These are phyloP conservation scores for Metopia argyrocephala DNA, from an alignment of 2,888 invertebrate genomes.

Conservation along the genomic window DNA sequence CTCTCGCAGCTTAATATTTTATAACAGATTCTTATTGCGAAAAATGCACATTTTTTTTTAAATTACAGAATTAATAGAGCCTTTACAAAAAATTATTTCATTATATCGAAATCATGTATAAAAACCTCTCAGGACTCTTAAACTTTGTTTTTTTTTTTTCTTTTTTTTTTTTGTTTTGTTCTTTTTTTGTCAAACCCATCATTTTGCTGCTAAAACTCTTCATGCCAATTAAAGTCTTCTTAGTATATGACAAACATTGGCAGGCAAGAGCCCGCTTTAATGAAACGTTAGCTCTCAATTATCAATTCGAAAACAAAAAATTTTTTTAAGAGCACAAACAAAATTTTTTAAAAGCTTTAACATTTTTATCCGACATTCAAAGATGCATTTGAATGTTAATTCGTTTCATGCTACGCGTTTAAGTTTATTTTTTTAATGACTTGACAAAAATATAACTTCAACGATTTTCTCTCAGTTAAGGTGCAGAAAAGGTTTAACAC, in stretches of 20 bases:
- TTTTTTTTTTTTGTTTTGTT: too few relatives aligned
- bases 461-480: background rate
- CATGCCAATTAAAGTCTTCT: constrained; percentile 14
- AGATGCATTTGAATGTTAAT: too few relatives aligned
- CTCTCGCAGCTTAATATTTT: too few relatives aligned
- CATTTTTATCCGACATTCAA: too few relatives aligned
- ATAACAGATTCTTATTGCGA: too few relatives aligned
- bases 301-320: background rate
- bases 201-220: background rate
- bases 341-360: too few relatives aligned
- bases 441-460: background rate
- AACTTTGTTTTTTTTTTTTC: background rate
- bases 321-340: background rate
- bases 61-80: too few relatives aligned
- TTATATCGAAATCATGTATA: background rate
- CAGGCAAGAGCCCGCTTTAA: background rate
- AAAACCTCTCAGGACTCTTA: background rate
- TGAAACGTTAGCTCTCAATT: background rate
- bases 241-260: background rate
- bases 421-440: too few relatives aligned
- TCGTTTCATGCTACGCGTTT: too few relatives aligned
- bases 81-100: background rate
- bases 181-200: background rate
- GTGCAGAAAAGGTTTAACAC: background rate
- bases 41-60: too few relatives aligned